Conservation (phyloP, 2,797 vertebrate species). For the Aldrovandia affinis region DNA sequence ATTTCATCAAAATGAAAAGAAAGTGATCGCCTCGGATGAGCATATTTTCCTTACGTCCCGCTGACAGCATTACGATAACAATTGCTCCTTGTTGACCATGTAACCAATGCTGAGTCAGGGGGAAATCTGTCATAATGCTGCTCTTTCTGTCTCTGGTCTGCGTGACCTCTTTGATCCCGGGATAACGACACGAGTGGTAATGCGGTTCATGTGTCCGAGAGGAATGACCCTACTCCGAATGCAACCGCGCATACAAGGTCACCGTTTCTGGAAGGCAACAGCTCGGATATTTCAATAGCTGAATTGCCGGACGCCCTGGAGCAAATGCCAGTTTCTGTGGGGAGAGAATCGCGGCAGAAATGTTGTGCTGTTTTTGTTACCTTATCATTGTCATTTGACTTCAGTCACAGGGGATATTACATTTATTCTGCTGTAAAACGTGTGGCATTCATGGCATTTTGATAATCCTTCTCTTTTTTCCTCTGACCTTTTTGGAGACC, state of each 20-base stretch:
- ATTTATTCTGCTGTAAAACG: slow-evolving; percentile 11
- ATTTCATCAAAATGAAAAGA: not conserved
- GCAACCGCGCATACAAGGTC: not conserved
- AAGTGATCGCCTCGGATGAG: not conserved
- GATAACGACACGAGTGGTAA: not conserved
- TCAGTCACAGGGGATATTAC: not conserved
- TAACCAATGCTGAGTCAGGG: not conserved
- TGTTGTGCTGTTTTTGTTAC: not conserved
- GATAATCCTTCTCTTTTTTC: slow-evolving; percentile 15
- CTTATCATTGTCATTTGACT: slow-evolving; percentile 9
- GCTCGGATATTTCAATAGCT: slow-evolving; percentile 4
- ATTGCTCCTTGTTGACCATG: not conserved
- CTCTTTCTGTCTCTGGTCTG: not conserved
- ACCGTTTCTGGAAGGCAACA: not conserved
- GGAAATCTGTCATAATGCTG: not conserved
- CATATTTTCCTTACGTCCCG: not conserved
- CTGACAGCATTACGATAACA: not conserved
- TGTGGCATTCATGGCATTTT: slow-evolving; percentile 28
- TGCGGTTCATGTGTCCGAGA: not conserved
- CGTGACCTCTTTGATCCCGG: not conserved
- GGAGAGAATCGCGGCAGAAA: not conserved
- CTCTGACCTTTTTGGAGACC: slow-evolving; percentile 9
- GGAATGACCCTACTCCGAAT: slow-evolving; percentile 2
- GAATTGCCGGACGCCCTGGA: not conserved
- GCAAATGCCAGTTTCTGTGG: slow-evolving; percentile 9